A percentile compares a stretch with the other conserved stretches of the same genome.
Evolutionary conservation across 1,140 invertebrate genomes (phyloP).

Genomic region (Neodiprion virginianus): DNA sequence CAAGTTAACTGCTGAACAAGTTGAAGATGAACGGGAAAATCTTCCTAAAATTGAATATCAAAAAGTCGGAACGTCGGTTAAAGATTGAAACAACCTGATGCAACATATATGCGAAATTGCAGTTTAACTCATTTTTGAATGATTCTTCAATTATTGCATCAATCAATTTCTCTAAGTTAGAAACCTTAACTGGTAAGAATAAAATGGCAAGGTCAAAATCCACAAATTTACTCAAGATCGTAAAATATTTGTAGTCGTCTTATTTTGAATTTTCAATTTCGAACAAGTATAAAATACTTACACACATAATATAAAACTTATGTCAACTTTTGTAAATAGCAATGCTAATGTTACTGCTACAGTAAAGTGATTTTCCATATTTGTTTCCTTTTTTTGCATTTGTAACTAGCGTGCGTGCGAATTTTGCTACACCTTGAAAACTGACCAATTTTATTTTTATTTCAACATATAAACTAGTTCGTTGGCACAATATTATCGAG

Average conservation of each 20-base stretch:
- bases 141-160: too few relatives aligned
- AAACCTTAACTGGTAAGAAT: too few relatives aligned
- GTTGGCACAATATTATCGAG: constrained; percentile 10
- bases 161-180: too few relatives aligned
- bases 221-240: neutral
- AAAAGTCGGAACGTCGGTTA: constrained; percentile 13
- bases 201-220: neutral
- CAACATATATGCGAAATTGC: neutral
- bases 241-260: constrained; percentile 4
- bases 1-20: constrained; percentile 12
- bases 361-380: neutral
- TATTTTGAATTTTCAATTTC: neutral
- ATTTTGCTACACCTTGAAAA: too few relatives aligned
- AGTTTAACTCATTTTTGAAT: too few relatives aligned
- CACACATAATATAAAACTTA: constrained; percentile 25
- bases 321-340: constrained; percentile 28
- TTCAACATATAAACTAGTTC: neutral
- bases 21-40: constrained; percentile 9
- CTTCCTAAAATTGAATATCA: constrained; percentile 10
- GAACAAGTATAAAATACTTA: constrained; percentile 19
- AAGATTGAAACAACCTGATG: constrained; percentile 11
- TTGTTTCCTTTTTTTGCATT: too few relatives aligned
- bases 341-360: neutral
- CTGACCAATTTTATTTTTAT: neutral
- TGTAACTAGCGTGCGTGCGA: too few relatives aligned